These are phyloP conservation scores for Ostrea edulis DNA, from an alignment of 1,140 invertebrate species.

Conservation along the genomic window DNA sequence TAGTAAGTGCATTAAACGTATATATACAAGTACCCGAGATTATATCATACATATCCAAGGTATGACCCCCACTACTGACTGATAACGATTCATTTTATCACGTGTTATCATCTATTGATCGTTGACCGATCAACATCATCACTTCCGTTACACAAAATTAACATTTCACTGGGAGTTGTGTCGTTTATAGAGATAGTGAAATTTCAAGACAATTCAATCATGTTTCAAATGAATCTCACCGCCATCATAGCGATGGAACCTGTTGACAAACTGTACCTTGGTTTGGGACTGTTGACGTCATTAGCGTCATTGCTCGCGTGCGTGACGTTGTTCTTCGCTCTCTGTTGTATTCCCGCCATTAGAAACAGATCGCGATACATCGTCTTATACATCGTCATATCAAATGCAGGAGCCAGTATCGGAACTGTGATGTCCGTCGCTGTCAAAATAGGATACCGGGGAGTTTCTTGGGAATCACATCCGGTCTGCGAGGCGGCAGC, in stretches of 20 bases:
- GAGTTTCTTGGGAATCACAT: constrained; percentile 20
- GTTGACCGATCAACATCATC: neutral
- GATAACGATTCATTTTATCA: neutral
- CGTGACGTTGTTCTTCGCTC: constrained; percentile 56
- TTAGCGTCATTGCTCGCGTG: constrained; percentile 57
- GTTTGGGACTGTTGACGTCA: constrained; percentile 59
- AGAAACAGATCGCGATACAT: constrained; percentile 64
- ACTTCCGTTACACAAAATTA: neutral
- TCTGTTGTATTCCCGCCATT: constrained; percentile 57
- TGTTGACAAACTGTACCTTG: constrained; percentile 61
- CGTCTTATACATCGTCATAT: constrained; percentile 61
- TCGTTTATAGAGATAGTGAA: neutral
- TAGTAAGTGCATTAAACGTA: no score
- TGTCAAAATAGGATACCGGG: constrained; percentile 21
- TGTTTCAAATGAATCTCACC: constrained; percentile 26
- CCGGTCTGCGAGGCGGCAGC: constrained; percentile 59
- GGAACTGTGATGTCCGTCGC: constrained; percentile 49
- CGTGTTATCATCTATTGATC: neutral
- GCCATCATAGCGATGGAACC: constrained; percentile 9
- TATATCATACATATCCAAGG: no score
- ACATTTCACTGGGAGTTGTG: neutral
- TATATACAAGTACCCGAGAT: no score
- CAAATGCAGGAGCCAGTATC: constrained; percentile 59
- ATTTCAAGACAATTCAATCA: neutral
- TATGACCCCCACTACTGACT: neutral